Base-by-base conservation (phyloP, 1,140 invertebrate genomes). In the Drosophila sulfurigaster region DNA sequence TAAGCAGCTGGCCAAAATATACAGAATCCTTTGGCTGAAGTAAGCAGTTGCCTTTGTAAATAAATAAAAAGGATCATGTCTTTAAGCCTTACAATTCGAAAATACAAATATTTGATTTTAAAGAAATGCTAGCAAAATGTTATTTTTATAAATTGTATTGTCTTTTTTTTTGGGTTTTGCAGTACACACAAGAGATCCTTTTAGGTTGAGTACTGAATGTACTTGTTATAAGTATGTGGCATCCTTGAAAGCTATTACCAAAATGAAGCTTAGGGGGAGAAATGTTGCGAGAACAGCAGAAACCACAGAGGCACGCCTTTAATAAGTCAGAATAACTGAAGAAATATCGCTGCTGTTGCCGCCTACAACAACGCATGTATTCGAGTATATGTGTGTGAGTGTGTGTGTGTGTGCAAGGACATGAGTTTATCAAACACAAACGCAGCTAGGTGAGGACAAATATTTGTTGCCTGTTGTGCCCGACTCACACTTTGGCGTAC, bases 391-490 rank as follows among this genome's bases (percentile, higher is more conserved):
- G 45, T 2, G 45, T 20, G 46, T 5, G 16, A 25, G 48, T 48
- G 7, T 49, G 8, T 49, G 48, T 30, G 15, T 32, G 51, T 38
- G 45, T 25, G 6, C 30, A 15, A n/a, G 28, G 43, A 15, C 35
- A 43, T 28, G 57, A 28, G 28, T 43, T 69, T 51, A 69, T 43
- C 46, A 51, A 60, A 69, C 28, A 54, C 35, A 60, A 60, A 60
- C 15, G 28, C 8, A 69, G 51, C 28, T 35, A 35, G 51, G 5
- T 54, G 30, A 15, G 51, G 28, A 15, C 51, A 54, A 54, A 54
- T 54, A 54, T 54, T 54, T 54, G 51, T 35, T 54, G 30, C 30
- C 30, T 54, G 28, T n/a, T 15, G 20, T 25, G 2, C 30, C 13
- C 7, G n/a, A 54, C 30, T 52, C 51, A 32, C 51, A 54, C 51